These are phyloP conservation scores for Dione juno DNA, from an alignment of 2,888 invertebrate species.

Conservation along the genomic window DNA sequence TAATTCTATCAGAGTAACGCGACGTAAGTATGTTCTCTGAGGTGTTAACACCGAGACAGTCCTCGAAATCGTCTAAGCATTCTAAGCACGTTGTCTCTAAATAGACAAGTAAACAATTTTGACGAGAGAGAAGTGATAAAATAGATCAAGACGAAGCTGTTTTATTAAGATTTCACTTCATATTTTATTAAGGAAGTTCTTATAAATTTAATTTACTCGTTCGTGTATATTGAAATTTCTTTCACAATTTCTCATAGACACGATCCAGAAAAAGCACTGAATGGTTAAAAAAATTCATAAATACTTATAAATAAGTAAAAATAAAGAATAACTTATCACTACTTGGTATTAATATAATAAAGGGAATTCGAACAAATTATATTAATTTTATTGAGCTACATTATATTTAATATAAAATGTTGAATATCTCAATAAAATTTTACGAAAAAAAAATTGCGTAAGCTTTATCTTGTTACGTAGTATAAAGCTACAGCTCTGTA, in stretches of 20 bases:
- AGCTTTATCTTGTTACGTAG: background rate
- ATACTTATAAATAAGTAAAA: no score
- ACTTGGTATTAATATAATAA: no score
- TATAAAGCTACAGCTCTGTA: background rate
- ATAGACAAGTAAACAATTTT: conserved; percentile 40
- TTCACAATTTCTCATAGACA: no score
- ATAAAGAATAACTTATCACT: no score
- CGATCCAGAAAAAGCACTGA: no score
- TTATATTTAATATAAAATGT: no score
- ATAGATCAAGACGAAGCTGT: conserved; percentile 30
- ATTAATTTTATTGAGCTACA: no score
- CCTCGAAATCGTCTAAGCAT: conserved; percentile 33
- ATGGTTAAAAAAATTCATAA: no score
- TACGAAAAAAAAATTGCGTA: background rate
- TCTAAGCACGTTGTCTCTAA: conserved; percentile 36
- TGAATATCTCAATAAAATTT: background rate
- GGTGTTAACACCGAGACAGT: conserved; percentile 33
- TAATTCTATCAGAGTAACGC: background rate
- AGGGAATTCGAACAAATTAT: no score
- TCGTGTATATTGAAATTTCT: background rate
- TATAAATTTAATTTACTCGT: background rate
- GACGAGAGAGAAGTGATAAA: conserved; percentile 34
- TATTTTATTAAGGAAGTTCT: conserved; percentile 16
- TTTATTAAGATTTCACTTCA: conserved; percentile 35
- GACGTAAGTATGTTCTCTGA: conserved; percentile 6